A percentile compares a stretch with the other conserved stretches of the same genome.
Conservation (phyloP, 2,888 invertebrate species). For the Anthophora plumipes region DNA sequence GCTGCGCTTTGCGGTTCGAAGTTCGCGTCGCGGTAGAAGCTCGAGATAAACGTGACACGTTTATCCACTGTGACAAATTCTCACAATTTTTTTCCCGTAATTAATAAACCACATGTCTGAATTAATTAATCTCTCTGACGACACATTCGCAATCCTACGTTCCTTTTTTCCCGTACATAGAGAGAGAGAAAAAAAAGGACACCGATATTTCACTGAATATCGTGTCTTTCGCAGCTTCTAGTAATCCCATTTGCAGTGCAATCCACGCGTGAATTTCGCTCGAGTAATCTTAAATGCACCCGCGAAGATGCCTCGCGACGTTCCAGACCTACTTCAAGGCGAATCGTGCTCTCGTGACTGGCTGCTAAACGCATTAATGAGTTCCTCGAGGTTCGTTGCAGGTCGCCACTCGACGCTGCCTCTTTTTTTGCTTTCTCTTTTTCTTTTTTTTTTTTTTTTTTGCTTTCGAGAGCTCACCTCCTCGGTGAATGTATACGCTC, state of each 20-base stretch:
- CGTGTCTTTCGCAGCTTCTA: background rate
- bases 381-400: slow-evolving; percentile 31
- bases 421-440: too few species aligned
- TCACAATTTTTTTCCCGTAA: too few species aligned
- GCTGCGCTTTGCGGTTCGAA: slow-evolving; percentile 72
- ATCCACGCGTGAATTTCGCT: slow-evolving; percentile 12
- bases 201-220: background rate
- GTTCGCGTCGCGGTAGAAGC: slow-evolving; percentile 74
- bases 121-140: too few species aligned
- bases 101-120: too few species aligned
- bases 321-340: background rate
- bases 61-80: background rate
- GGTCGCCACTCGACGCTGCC: background rate
- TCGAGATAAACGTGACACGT: slow-evolving; percentile 31
- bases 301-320: background rate
- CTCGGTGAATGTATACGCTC: background rate
- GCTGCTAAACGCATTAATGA: slow-evolving; percentile 57
- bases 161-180: too few species aligned
- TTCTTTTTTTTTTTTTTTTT: too few species aligned
- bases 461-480: background rate
- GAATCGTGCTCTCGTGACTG: slow-evolving; percentile 21
- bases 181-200: background rate
- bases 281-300: background rate
- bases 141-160: too few species aligned
- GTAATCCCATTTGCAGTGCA: background rate